Base-by-base conservation (phyloP, 2,888 invertebrate species). In the Blera fallax region DNA sequence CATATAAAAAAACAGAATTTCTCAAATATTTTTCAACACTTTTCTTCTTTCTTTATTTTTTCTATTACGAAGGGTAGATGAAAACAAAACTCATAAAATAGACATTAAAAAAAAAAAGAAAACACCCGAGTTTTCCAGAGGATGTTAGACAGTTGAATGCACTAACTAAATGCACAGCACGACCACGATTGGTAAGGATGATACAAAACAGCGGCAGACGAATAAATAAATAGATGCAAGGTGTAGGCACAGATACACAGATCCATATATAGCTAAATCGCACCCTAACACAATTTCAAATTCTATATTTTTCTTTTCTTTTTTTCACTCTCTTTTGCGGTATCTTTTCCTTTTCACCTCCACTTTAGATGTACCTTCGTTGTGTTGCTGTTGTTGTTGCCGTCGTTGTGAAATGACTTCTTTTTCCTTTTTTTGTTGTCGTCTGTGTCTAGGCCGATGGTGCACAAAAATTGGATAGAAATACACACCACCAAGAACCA, bases 231-330 rank as follows among this genome's bases (percentile, higher is more conserved):
- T 64, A 74, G 84, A 84, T 84, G 84, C 80, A 85, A 76, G 84
- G 84, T 85, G 84, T 85, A 80, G 69, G 45, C 62, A 81, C 50
- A 73, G 52, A 73, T 45, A 82, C 64, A 56, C 56, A 65, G 40
- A 45, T n/a, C n/a, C n/a, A n/a, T n/a, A n/a, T 48, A 58, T 62
- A 67, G 34, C 7, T 29, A 43, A 43, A 64, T 45, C 37, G 79
- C 80, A 84, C 84, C 84, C 80, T 85, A 85, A 80, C 84, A 85
- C 80, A 80, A 80, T 85, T 85, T 80, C 64, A 58, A 84, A 80
- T 37, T 65, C n/a, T 73, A 14, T 65, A 21, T 27, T 72, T 10
- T 45, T 56, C 8, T 62, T 14, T 52, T 1, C 27, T 27, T 18
- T 37, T 14, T 76, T 64, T 43, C 50, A 52, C 60, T 64, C 74